phyloP scores from a whole-genome alignment of 1,140 invertebrate species.

The Drosophila ambigua region DNA sequence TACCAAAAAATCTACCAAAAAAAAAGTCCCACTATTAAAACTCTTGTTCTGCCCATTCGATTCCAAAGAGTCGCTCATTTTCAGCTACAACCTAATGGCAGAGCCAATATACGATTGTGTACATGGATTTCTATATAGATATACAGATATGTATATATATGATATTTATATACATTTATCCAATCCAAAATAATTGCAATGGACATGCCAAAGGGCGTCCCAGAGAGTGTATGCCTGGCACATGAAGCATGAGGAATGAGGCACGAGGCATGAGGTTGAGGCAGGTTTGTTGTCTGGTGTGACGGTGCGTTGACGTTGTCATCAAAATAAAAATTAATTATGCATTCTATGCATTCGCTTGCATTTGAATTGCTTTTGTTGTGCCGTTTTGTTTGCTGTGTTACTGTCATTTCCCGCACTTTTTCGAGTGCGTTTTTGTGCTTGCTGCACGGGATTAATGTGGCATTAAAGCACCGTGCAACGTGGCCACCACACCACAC shows the following conservation, averaged over 20 bases:
- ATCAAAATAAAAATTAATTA: slow-evolving; percentile 84
- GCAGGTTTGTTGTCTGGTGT: slow-evolving; percentile 20
- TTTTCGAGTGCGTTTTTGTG: slow-evolving; percentile 54
- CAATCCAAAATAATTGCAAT: slow-evolving; percentile 40
- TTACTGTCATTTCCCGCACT: slow-evolving; percentile 65
- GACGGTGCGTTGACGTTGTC: slow-evolving; percentile 78
- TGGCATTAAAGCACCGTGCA: slow-evolving; percentile 68
- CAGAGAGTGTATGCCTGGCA: slow-evolving; percentile 16
- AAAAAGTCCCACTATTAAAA: too few relatives aligned
- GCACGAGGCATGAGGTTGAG: not conserved
- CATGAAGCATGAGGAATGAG: not conserved
- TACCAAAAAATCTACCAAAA: too few relatives aligned
- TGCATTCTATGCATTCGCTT: slow-evolving; percentile 76
- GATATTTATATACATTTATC: not conserved
- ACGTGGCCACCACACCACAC: too few relatives aligned
- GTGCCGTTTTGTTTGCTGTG: slow-evolving; percentile 39
- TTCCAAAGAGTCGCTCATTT: slow-evolving; percentile 18
- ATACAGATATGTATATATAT: not conserved
- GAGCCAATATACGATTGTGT: not conserved
- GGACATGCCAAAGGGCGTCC: slow-evolving; percentile 38
- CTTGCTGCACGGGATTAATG: slow-evolving; percentile 68
- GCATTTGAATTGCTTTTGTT: slow-evolving; percentile 82
- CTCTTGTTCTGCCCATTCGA: not conserved
- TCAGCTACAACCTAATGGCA: slow-evolving; percentile 6
- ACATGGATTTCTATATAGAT: not conserved